These are phyloP conservation scores for Chrysoperla carnea DNA, from an alignment of 1,140 invertebrate genomes.

Conservation along the genomic window DNA sequence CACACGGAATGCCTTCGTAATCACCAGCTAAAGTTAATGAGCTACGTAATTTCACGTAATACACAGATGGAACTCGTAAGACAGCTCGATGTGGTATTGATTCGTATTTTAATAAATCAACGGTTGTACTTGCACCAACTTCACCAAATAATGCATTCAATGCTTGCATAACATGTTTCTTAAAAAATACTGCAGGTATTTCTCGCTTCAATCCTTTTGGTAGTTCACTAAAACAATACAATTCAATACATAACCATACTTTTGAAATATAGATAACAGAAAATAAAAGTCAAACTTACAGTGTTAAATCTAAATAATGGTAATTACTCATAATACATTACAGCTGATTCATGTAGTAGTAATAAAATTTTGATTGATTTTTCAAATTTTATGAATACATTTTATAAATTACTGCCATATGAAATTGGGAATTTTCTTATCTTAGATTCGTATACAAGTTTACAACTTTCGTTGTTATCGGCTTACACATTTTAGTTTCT, in stretches of 20 bases:
- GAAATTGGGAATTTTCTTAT: too few relatives aligned
- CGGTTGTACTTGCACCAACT: slow-evolving; percentile 27
- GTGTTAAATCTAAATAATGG: background rate
- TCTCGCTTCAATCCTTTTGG: background rate
- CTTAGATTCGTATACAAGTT: too few relatives aligned
- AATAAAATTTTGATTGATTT: too few relatives aligned
- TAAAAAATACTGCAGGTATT: slow-evolving; percentile 26
- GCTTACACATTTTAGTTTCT: too few relatives aligned
- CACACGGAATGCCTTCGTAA: slow-evolving; percentile 31
- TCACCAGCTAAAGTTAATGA: slow-evolving; percentile 32
- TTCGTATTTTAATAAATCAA: slow-evolving; percentile 41
- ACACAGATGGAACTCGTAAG: slow-evolving; percentile 31
- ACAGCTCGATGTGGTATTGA: slow-evolving; percentile 25
- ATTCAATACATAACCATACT: background rate
- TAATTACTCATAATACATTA: background rate
- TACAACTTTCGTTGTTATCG: too few relatives aligned
- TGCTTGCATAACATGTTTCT: slow-evolving; percentile 33
- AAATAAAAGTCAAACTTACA: background rate
- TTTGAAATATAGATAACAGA: background rate
- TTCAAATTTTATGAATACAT: too few relatives aligned
- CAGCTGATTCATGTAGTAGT: too few relatives aligned
- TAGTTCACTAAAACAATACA: background rate
- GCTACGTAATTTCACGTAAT: slow-evolving; percentile 32
- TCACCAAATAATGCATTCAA: slow-evolving; percentile 36
- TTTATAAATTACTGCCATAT: too few relatives aligned